Conservation (phyloP, 2,113 vertebrate species). For the Ciconia stormi region DNA sequence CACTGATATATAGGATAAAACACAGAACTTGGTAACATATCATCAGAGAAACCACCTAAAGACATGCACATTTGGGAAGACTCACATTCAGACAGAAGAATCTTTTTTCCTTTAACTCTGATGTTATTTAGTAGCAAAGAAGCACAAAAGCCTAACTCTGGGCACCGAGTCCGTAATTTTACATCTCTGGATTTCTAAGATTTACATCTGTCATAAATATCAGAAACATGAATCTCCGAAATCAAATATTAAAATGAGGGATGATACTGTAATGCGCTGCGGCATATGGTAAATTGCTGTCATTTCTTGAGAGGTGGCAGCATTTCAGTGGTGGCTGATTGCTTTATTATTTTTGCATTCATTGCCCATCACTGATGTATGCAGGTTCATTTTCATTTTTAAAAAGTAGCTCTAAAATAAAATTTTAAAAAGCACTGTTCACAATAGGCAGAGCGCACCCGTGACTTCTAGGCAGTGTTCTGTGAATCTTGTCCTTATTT, state of each 20-base stretch:
- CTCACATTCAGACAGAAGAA: background rate
- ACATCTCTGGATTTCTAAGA: background rate
- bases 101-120: background rate
- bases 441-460: background rate
- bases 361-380: background rate
- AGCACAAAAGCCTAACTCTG: background rate
- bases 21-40: background rate
- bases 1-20: background rate
- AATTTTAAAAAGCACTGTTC: background rate
- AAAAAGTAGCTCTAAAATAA: slow-evolving; percentile 6
- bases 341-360: slow-evolving; percentile 60
- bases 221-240: slow-evolving; percentile 7
- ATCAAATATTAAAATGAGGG: slow-evolving; percentile 61
- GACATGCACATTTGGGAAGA: background rate
- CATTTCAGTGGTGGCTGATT: slow-evolving; percentile 34
- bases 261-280: background rate
- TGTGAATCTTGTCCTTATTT: background rate
- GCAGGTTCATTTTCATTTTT: slow-evolving; percentile 20
- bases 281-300: background rate
- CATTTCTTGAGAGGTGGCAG: slow-evolving; percentile 27
- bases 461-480: background rate
- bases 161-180: background rate
- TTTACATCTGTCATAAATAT: slow-evolving; percentile 30
- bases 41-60: background rate
- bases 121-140: background rate